A percentile compares a stretch with the other conserved stretches of the same genome.
phyloP scores from a whole-genome alignment of 2,888 invertebrate species.

The Cryptus viduatorius region DNA sequence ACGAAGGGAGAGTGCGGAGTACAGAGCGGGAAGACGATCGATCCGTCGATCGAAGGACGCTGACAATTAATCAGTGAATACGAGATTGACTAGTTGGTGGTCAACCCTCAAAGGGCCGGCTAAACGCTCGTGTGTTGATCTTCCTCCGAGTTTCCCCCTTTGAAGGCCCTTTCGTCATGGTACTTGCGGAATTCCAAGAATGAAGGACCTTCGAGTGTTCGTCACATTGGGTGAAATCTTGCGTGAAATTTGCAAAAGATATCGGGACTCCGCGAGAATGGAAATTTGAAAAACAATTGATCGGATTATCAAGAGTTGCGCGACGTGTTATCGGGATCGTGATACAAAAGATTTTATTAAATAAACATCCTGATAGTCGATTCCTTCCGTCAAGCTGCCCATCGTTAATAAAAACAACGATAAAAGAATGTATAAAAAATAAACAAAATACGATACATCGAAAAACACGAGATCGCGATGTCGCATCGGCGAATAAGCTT shows the following conservation, averaged over 20 bases:
- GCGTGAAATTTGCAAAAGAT: not conserved
- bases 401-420: not conserved
- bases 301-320: not conserved
- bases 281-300: not conserved
- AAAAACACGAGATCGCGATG: not conserved
- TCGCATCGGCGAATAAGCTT: too few relatives aligned
- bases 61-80: slow-evolving; percentile 58
- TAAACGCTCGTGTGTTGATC: not conserved
- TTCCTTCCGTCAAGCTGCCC: too few relatives aligned
- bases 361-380: too few relatives aligned
- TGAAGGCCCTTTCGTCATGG: slow-evolving; percentile 4
- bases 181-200: slow-evolving; percentile 4
- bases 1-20: slow-evolving; percentile 41
- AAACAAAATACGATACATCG: not conserved
- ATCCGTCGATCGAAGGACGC: slow-evolving; percentile 64
- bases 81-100: slow-evolving; percentile 57
- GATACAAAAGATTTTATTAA: too few relatives aligned
- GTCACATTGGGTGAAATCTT: slow-evolving; percentile 3
- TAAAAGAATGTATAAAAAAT: not conserved
- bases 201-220: slow-evolving; percentile 9
- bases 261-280: not conserved
- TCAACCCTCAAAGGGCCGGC: slow-evolving; percentile 28
- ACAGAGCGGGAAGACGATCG: slow-evolving; percentile 50
- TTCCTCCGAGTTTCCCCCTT: not conserved
- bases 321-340: not conserved